Base-by-base conservation (phyloP, 2,888 invertebrate species). In the Pheosia tremula region DNA sequence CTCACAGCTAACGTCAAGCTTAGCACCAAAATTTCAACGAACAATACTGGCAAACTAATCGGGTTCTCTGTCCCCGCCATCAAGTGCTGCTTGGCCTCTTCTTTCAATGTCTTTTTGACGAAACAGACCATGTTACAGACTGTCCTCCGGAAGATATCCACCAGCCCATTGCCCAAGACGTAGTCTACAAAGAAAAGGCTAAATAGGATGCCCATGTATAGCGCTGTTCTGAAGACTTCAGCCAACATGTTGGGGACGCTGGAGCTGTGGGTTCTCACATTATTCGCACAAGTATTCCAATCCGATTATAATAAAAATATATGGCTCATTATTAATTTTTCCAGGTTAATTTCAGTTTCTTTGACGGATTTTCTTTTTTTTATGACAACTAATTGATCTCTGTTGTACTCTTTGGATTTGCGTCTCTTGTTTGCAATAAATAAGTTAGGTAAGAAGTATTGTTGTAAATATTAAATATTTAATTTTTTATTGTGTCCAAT, bases 81-180 rank as follows among this genome's bases (percentile, higher is more conserved):
- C 6, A 72, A 62, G 4, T 62, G 64, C 0, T 73, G 58, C 11
- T 79, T 84, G 0, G 77, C 75, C 56, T 90, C 87, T 38, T 88
- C 84, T 9, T 67, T 79, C 6, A 89, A 65, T 0, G 81, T 70
- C 56, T 74, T 86, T 62, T 67, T 86, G 0, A 89, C 68, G 9
- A 85, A 84, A 66, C 88, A 87, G 0, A 79, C 60, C 3, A 86
- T 56, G 59, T 81, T 86, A 59, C 89, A 89, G 43, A 84, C 72
- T 0, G 75, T 36, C 52, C 62, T 82, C 47, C 81, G 82, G 5
- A 82, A 74, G 61, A 84, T 74, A 7, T 85, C 83, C 4, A 87
- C 72, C 45, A 89, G 81, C 0, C 89, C 91, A 74, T 90, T 87
- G 3, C 90, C 92, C 3, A 91, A 62, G 5, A 80, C 37, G 50